A percentile compares a stretch with the other conserved stretches of the same genome.
These are phyloP conservation scores for Gallirallus australis DNA, from an alignment of 2,797 vertebrate species.

Conservation along the genomic window DNA sequence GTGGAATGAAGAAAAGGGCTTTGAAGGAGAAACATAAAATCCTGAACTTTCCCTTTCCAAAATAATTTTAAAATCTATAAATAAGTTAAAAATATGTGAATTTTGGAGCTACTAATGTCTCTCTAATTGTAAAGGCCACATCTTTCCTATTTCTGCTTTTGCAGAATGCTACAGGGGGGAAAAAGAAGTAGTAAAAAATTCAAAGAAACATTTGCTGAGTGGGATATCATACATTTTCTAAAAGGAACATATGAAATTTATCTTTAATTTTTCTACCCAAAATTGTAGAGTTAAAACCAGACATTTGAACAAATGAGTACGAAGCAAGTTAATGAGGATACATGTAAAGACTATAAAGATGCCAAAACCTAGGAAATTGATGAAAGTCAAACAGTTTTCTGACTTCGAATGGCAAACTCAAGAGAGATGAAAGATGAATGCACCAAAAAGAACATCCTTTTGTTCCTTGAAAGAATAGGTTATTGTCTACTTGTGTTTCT, in stretches of 20 bases:
- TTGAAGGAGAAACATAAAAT: neutral
- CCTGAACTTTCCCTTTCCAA: neutral
- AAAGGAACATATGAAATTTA: neutral
- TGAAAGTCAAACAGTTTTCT: conserved; percentile 23
- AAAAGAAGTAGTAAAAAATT: neutral
- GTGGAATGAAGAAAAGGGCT: neutral
- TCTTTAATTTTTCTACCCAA: neutral
- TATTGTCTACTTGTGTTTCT: conserved; percentile 58
- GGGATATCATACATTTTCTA: neutral
- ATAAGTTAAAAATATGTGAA: neutral
- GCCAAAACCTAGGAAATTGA: neutral
- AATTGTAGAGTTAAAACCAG: neutral
- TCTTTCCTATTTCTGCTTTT: conserved; percentile 1
- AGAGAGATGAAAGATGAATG: conserved; percentile 51
- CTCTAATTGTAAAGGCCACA: neutral
- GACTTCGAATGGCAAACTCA: conserved; percentile 20
- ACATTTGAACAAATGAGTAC: neutral
- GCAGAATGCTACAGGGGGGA: neutral
- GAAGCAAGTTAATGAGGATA: neutral
- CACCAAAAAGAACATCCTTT: conserved; percentile 44
- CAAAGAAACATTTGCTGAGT: neutral
- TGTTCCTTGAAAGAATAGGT: conserved; percentile 61
- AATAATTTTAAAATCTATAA: neutral
- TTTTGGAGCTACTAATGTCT: neutral
- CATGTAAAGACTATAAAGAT: neutral